Evolutionary conservation across 2,113 vertebrate genomes (phyloP), one percentile per base, ranked within the genome.

Genomic region (Thymallus thymallus): DNA sequence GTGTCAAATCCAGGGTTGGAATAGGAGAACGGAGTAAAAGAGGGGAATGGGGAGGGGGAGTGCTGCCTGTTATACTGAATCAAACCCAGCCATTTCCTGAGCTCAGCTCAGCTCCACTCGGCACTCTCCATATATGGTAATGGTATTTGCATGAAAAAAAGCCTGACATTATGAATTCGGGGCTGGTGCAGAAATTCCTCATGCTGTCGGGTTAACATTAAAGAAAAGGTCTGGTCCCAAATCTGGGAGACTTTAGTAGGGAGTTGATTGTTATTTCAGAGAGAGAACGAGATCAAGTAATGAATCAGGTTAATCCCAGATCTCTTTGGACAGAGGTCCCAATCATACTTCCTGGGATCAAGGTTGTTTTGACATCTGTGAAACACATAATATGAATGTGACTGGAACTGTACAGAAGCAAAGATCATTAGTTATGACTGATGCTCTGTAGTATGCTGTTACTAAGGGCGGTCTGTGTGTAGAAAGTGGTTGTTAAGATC

Each of bases 101-200:
- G 81, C 89, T 82, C 80, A n/a, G n/a, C n/a, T n/a, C n/a, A 18
- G 82, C 88, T 88, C 84, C 73, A 81, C 85, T 88, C 85, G 82
- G 85, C 73, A 62, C 85, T 89, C 82, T 82, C 93, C 92, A 92
- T 94, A 92, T 94, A 94, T 93, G 93, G 93, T 76, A 65, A 93
- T 91, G 93, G 93, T 93, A 94, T 93, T 94, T 94, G 87, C 90
- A 93, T 93, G 91, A 84, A 86, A 86, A 81, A 88, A 87, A 88
- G 87, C 83, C 81, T 88, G 84, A 77, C 75, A 85, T 88, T 92
- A 89, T 90, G 88, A 88, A 93, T 91, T 79, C 74, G 55, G 70
- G 69, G 79, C 77, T 82, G 79, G 76, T 88, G 80, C 86, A 90
- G 80, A 79, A 88, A 90, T 91, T 90, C 84, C 83, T 88, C 80